Base-by-base conservation (phyloP, 2,113 vertebrate genomes). In the Corythornis vintsioides region DNA sequence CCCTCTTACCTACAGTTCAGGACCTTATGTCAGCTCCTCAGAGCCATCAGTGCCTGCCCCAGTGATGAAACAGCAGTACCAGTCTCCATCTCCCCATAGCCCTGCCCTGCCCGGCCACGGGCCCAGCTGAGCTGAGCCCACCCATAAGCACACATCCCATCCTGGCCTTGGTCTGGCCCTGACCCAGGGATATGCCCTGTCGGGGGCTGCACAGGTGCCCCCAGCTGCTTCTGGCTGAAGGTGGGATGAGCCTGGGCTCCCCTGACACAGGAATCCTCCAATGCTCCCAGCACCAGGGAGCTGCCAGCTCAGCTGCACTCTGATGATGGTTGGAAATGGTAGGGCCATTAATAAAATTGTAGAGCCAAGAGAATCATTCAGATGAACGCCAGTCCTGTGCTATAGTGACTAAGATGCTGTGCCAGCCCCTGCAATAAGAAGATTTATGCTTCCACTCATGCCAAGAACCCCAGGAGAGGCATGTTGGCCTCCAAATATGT, bases 21-120 rank as follows among this genome's bases (percentile, higher is more conserved):
- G 11, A 80, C 14, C 15, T 8, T 10, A 20, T 6, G 10, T 5
- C 10, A 87, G 12, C 10, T 15, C 5, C 8, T 24, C 1, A 1
- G 31, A 28, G 8, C 28, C 1, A 3, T 29, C 57, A 66, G 25
- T 8, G 21, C 21, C 47, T 33, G 18, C 9, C 15, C 20, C 61
- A 18, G 21, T 0, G 1, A 12, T 2, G 5, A 7, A 4, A 8
- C 35, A 60, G 22, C 25, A 19, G 24, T 5, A 11, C 15, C 0
- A 1, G 7, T 28, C 26, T 77, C n/a, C 50, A 18, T 15, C 35
- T 48, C 28, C 28, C 31, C 45, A 13, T 15, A 19, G 29, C 10
- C 26, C 43, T 78, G 24, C 15, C 17, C 31, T 57, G 47, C 25
- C 28, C 0, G 0, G 8, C 18, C 14, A 31, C 21, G 29, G 35